Evolutionary conservation across 2,113 vertebrate genomes (phyloP).

Genomic region (Catharus fuscescens): DNA sequence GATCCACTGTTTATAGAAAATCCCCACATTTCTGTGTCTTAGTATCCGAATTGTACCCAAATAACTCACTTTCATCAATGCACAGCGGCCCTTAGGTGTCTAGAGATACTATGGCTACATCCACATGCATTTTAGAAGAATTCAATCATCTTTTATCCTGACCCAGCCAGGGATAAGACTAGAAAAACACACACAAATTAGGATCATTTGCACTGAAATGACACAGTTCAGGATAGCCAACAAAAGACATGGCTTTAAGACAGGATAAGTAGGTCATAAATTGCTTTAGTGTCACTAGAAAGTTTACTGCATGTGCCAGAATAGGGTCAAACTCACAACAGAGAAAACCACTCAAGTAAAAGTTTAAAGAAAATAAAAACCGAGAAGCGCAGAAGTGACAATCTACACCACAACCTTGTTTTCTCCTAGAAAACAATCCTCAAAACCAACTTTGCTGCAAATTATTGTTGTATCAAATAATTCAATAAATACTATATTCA

Average conservation of each 20-base stretch:
- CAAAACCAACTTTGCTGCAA: background rate
- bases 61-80: background rate
- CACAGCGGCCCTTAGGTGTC: background rate
- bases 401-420: background rate
- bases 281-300: background rate
- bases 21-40: background rate
- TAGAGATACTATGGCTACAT: background rate
- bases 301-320: background rate
- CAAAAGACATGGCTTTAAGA: background rate
- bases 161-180: background rate
- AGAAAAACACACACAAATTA: background rate
- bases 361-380: background rate
- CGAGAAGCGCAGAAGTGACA: background rate
- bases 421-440: background rate
- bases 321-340: background rate
- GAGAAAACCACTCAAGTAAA: background rate
- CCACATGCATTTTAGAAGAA: background rate
- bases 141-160: background rate
- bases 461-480: background rate
- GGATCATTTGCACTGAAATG: background rate
- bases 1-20: background rate
- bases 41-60: background rate
- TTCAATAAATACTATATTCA: background rate
- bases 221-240: background rate
- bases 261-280: background rate